phyloP scores from a whole-genome alignment of 1,140 invertebrate genomes.

The Globodera rostochiensis region DNA sequence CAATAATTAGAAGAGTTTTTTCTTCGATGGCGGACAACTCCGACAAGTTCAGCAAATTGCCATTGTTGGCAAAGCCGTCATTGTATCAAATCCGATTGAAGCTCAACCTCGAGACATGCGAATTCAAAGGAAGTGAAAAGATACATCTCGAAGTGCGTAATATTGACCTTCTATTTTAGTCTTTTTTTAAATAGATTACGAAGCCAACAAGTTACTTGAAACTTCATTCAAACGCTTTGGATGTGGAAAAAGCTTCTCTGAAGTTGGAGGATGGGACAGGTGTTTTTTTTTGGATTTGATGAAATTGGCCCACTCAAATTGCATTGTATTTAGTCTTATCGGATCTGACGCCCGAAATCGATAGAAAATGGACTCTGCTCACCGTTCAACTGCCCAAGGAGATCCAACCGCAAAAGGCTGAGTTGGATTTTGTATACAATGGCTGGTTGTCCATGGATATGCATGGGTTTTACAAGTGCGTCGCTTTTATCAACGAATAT shows the following conservation, averaged over 20 bases:
- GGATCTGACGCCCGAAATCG: constrained; percentile 22
- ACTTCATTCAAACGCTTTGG: constrained; percentile 34
- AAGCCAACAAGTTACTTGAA: constrained; percentile 41
- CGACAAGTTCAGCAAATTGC: constrained; percentile 42
- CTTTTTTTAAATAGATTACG: background rate
- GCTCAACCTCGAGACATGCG: constrained; percentile 37
- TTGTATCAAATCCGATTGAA: constrained; percentile 27
- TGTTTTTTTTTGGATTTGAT: constrained; percentile 27
- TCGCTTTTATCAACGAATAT: no score
- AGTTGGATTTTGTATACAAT: constrained; percentile 17
- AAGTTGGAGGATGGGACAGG: constrained; percentile 48
- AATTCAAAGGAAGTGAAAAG: constrained; percentile 28
- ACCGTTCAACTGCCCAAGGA: constrained; percentile 25
- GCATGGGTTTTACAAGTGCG: constrained; percentile 34
- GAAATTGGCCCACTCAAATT: constrained; percentile 5
- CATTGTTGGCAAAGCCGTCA: constrained; percentile 35
- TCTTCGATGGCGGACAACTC: background rate
- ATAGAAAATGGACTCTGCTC: constrained; percentile 31
- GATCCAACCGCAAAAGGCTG: constrained; percentile 27
- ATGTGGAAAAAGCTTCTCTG: constrained; percentile 35
- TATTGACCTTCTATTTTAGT: constrained; percentile 2
- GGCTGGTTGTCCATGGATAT: constrained; percentile 24
- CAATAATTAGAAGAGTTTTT: background rate
- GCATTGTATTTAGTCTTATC: constrained; percentile 25
- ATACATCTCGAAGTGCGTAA: constrained; percentile 36